Base-by-base conservation (phyloP, 1,140 invertebrate species). In the Cydia amplana region DNA sequence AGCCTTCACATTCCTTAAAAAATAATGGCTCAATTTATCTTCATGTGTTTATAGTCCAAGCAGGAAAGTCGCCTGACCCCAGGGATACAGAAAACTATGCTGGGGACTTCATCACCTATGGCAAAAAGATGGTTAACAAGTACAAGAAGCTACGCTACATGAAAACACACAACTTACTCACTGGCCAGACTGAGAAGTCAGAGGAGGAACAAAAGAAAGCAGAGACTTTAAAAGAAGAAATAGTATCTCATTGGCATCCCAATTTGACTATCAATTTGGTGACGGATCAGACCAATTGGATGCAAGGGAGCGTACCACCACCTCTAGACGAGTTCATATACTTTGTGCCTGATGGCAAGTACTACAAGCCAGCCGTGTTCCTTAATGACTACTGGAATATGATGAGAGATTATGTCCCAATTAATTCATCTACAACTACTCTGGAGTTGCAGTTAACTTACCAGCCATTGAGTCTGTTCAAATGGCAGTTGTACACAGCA, bases 381-480 rank as follows among this genome's bases (percentile, higher is more conserved):
- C 94, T 97, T 23, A 99, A 99, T 94, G 98, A 99, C 83, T 99
- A 99, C 90, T 99, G 99, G 99, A 99, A 99, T 91, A 96, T 99
- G 93, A 95, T 98, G 86, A 94, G 97, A 79, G 99, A 99, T 84
- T 99, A 99, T 94, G 95, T 96, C 78, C 98, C 98, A 1, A 95
- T 99, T 55, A 99, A 99, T 92, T 93, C 97, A 55, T 97, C 97
- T 10, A 93, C 96, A 16, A 94, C 95, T 83, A 95, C 95, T 88
- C 90, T 97, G 6, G 93, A 95, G 65, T 91, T 98, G 10, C 93
- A 95, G 63, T 83, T 99, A 74, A 99, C 97, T n/a, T 99, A 96
- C 91, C 97, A 98, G 86, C 99, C 99, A 2, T 89, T 99, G 32
- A 98, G 97, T 74, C 94, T 99, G 79, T 98, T 99, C 87, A 98